These are phyloP conservation scores for Drosophila anomelani DNA, from an alignment of 2,888 invertebrate species.

Conservation along the genomic window DNA sequence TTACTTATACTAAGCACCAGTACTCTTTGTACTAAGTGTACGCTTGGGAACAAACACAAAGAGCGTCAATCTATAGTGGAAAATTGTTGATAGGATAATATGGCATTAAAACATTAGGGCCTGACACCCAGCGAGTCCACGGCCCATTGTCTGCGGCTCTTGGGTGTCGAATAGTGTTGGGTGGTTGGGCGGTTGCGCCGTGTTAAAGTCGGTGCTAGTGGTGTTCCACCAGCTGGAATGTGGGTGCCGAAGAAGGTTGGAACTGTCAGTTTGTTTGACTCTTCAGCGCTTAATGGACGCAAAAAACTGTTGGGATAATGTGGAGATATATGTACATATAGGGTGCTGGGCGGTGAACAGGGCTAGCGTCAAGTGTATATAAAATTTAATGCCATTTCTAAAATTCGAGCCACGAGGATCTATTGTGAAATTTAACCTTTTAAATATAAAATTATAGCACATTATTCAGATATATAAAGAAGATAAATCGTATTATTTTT, in stretches of 20 bases:
- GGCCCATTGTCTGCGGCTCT: constrained; percentile 25
- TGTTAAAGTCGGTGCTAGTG: neutral
- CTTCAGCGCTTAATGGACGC: constrained; percentile 28
- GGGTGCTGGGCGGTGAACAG: neutral
- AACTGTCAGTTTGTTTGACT: constrained; percentile 48
- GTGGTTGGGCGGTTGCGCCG: neutral
- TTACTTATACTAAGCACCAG: neutral
- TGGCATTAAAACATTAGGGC: constrained; percentile 71
- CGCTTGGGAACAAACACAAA: constrained; percentile 12
- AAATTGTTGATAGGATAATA: constrained; percentile 75
- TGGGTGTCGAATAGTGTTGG: constrained; percentile 25
- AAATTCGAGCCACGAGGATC: neutral
- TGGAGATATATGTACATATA: neutral
- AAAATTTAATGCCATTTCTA: neutral
- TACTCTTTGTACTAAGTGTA: neutral
- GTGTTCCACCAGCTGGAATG: neutral
- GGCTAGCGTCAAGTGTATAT: neutral
- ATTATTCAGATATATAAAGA: neutral
- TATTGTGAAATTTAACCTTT: neutral
- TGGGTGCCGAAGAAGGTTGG: constrained; percentile 29
- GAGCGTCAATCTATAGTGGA: constrained; percentile 44
- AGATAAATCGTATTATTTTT: too few relatives aligned
- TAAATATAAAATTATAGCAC: neutral
- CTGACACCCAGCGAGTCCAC: constrained; percentile 40
- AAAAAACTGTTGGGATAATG: constrained; percentile 18